Evolutionary conservation across 2,888 invertebrate species (phyloP).

Genomic region (Tetheella fluctuosa): DNA sequence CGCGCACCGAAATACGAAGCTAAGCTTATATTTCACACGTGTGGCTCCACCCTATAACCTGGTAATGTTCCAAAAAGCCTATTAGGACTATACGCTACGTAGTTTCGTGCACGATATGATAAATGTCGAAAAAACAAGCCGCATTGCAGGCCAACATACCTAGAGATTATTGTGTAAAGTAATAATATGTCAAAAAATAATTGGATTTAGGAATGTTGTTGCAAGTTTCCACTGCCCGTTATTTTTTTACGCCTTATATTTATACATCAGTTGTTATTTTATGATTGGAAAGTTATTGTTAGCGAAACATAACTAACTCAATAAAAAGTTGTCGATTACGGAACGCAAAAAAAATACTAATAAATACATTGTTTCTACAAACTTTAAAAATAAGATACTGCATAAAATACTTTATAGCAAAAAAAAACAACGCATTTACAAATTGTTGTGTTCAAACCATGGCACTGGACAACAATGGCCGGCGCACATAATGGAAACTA

Average conservation of each 20-base stretch:
- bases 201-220: no score
- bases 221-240: no score
- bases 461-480: slow-evolving; percentile 49
- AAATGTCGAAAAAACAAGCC: slow-evolving; percentile 74
- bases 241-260: no score
- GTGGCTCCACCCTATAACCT: slow-evolving; percentile 42
- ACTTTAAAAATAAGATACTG: no score
- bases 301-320: no score
- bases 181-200: no score
- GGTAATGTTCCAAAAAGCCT: slow-evolving; percentile 80
- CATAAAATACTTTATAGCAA: slow-evolving; percentile 16
- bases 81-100: slow-evolving; percentile 54
- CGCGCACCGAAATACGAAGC: background rate
- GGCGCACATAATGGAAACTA: slow-evolving; percentile 57
- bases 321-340: no score
- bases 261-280: no score
- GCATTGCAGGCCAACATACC: slow-evolving; percentile 71
- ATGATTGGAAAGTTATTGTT: no score
- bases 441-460: slow-evolving; percentile 53
- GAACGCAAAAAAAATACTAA: no score
- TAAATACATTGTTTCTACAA: no score
- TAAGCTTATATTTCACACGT: background rate
- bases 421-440: slow-evolving; percentile 47
- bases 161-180: background rate
- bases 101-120: slow-evolving; percentile 58